Evolutionary conservation across 2,113 vertebrate genomes (phyloP).

Genomic region (Takifugu bimaculatus): DNA sequence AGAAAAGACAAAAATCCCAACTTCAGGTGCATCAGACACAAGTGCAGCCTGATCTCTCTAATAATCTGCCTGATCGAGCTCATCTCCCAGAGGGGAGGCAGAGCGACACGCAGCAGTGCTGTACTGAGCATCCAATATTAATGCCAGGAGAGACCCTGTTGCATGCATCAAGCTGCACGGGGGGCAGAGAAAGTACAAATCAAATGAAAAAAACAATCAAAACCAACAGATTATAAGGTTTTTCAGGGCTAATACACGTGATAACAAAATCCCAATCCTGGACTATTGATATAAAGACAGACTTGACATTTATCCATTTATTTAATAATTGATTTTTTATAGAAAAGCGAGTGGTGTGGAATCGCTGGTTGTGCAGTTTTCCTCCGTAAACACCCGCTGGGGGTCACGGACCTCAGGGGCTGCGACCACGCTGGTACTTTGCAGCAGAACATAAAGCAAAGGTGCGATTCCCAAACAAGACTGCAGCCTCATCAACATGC

Average conservation of each 20-base stretch:
- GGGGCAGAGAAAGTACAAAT: background rate
- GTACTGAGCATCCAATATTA: slow-evolving; percentile 32
- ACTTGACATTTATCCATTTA: background rate
- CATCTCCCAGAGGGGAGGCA: too few species aligned
- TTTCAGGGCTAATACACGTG: background rate
- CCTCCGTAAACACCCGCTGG: background rate
- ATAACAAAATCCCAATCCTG: background rate
- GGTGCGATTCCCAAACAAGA: slow-evolving; percentile 42
- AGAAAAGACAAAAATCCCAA: background rate
- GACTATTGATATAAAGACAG: background rate
- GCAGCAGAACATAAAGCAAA: slow-evolving; percentile 21
- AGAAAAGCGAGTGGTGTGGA: background rate
- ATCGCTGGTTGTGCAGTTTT: background rate
- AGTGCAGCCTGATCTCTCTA: too few species aligned
- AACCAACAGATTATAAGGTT: slow-evolving; percentile 48
- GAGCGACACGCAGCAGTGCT: slow-evolving; percentile 7
- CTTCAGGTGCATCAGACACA: background rate
- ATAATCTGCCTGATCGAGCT: too few species aligned
- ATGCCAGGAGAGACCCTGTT: slow-evolving; percentile 68
- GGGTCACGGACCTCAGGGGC: background rate
- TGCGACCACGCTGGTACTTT: slow-evolving; percentile 5
- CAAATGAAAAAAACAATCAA: background rate
- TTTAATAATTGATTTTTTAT: background rate
- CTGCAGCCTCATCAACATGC: slow-evolving; percentile 30
- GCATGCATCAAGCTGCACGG: slow-evolving; percentile 47